Base-by-base conservation (phyloP, 2,797 vertebrate species). In the Typhlichthys subterraneus region DNA sequence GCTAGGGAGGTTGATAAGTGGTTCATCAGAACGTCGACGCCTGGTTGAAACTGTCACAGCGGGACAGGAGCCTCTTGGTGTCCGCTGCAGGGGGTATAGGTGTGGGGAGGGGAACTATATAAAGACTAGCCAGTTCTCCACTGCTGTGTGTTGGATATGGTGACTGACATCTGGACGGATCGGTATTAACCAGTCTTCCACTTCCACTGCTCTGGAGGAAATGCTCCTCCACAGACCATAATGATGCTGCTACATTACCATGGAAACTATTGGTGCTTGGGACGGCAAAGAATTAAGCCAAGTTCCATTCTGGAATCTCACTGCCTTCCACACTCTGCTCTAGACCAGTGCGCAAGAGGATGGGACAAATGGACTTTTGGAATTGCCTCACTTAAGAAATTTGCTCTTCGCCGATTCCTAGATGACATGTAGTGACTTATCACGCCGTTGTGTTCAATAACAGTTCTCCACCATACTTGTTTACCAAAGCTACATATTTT, bases 401-500 rank as follows among this genome's bases (percentile, higher is more conserved):
- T n/a, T 61, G 66, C 76, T 81, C 71, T 77, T 66, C 64, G 74
- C 75, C 38, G 76, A 81, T 75, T 82, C 78, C 67, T 78, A 79
- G 84, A 80, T 69, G 83, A 86, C 83, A 80, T 70, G 72, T 76
- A 72, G 81, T 80, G 79, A 82, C 76, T 72, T 76, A 63, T 85
- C 79, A 81, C 77, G 65, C 74, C 73, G 59, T 71, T 66, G 70
- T 88, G 84, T 90, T 89, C 88, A 90, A 87, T 86, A 88, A 77
- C 81, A 81, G 83, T 86, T 85, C 85, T 89, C 83, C 79, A 53
- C 60, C 33, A 23, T 33, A 67, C 89, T 90, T 90, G 92, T 94
- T 94, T 94, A 94, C 93, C 92, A 93, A 94, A 94, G 93, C 93
- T 93, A 93, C 91, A 89, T 93, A 91, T 94, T 96, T 95, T 94